Evolutionary conservation across 2,888 invertebrate genomes (phyloP).

Genomic region (Galerucella calmariensis): DNA sequence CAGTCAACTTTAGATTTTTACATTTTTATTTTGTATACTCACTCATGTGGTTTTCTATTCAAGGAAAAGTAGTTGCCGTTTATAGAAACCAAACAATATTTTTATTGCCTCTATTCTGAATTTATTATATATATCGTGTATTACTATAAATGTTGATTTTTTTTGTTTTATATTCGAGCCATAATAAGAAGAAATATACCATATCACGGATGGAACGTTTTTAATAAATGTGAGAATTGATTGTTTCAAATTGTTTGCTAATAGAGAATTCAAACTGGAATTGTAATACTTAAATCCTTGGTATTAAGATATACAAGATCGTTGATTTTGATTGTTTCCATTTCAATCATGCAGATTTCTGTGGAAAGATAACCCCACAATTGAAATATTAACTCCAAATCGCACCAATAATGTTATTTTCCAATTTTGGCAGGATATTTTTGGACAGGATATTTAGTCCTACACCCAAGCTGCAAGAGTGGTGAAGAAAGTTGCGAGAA

Average conservation of each 20-base stretch:
- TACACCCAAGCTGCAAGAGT: too few relatives aligned
- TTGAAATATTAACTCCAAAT: too few relatives aligned
- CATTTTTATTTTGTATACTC: conserved; percentile 33
- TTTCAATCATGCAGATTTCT: too few relatives aligned
- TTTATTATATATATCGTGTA: conserved; percentile 36
- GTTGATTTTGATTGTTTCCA: too few relatives aligned
- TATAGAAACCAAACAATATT: conserved; percentile 41
- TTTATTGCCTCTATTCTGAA: conserved; percentile 38
- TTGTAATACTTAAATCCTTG: too few relatives aligned
- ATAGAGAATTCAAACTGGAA: too few relatives aligned
- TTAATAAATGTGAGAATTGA: background rate
- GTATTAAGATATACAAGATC: too few relatives aligned
- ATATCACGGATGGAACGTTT: background rate
- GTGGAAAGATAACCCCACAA: too few relatives aligned
- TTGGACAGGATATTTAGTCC: too few relatives aligned
- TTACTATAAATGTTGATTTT: conserved; percentile 35
- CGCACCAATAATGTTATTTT: too few relatives aligned
- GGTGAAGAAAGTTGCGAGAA: too few relatives aligned
- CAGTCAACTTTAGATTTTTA: conserved; percentile 35
- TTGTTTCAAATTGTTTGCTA: background rate
- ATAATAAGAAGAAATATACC: conserved; percentile 1
- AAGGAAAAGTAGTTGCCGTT: conserved; percentile 39
- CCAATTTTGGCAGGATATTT: too few relatives aligned
- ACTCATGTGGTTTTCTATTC: conserved; percentile 36
- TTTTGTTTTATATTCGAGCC: background rate